phyloP scores from a whole-genome alignment of 2,113 vertebrate species.

The Cephalopterus ornatus region DNA sequence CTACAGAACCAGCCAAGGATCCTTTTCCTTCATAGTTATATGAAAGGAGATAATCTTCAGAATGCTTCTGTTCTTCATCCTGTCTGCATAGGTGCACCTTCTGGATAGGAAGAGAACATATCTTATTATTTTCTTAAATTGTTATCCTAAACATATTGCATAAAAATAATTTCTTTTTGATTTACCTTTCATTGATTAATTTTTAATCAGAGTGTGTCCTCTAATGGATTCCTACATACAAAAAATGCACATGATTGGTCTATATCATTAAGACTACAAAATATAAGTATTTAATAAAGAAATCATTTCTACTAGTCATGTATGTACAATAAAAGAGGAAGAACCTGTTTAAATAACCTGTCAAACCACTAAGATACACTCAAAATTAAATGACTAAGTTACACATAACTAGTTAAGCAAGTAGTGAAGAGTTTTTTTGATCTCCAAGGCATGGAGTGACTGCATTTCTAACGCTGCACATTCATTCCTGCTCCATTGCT shows the following conservation, averaged over 20 bases:
- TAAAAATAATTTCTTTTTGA: conserved; percentile 80
- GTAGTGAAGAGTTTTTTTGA: neutral
- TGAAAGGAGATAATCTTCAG: conserved; percentile 80
- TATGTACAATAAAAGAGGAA: conserved; percentile 47
- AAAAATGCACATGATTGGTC: conserved; percentile 84
- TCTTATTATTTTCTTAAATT: conserved; percentile 71
- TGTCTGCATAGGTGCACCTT: conserved; percentile 80
- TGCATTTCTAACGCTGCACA: neutral
- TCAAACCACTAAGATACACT: conserved; percentile 7
- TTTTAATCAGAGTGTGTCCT: conserved; percentile 84
- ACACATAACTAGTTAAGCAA: conserved; percentile 3
- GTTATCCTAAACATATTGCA: conserved; percentile 70
- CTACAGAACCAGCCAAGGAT: conserved; percentile 85
- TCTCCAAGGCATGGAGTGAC: neutral
- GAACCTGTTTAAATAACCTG: conserved; percentile 34
- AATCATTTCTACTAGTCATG: conserved; percentile 55
- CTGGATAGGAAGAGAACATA: conserved; percentile 62
- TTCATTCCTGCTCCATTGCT: neutral
- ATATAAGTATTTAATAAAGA: conserved; percentile 69
- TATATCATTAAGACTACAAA: conserved; percentile 73
- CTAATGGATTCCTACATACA: conserved; percentile 81
- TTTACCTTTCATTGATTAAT: conserved; percentile 85
- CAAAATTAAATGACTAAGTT: neutral
- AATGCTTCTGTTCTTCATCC: conserved; percentile 79
- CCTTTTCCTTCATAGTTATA: conserved; percentile 89